Evolutionary conservation across 1,140 invertebrate species (phyloP), one percentile per base, ranked within the genome.

Genomic region (Pachyrhynchus sulphureomaculatus): DNA sequence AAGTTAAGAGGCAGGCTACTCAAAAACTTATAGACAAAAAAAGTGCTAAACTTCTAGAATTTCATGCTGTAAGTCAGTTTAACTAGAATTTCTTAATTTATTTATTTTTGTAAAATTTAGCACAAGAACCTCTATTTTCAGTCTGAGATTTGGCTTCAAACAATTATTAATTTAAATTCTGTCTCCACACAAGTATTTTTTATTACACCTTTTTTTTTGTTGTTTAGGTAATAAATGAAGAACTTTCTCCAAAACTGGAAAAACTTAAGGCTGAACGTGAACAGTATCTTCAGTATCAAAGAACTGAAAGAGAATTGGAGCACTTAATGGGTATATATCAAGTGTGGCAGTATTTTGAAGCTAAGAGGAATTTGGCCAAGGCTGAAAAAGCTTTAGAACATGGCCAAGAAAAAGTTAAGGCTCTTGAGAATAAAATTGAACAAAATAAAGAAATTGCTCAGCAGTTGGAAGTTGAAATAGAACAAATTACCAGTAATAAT

Each of bases 11-110:
- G 71, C 89, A 93, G 68, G 83, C 83, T 26, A 90, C 95, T 0
- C 82, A 93, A 60, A 93, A 88, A 72, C 91, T 89, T 0, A 95
- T 99, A 61, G 90, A 92, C 63, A 96, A 95, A 71, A 99, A 99
- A 78, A 93, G 99, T 78, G 85, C 83, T 2, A 96, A 95, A 79
- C 78, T 99, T 0, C 81, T 84, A 32, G 91, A 96, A 78, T 91
- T 98, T 18, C 88, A 92, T 75, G 80, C 83, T 69, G 91, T 95
- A 83, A 77, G 55, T 67, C 18, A 52, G 6, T 34, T 17, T 26
- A 33, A 10, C 4, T 4, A 36, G 4, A 32, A 0, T 34, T 20
- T 10, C 33, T 49, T 29, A 45, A 9, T 45, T 45, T 12, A 15
- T 42, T 33, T n/a, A n/a, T 33, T 33, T 33, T 33, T 33, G n/a